Conservation (phyloP, 1,140 invertebrate species). For the Drosophila nigrodunni region DNA sequence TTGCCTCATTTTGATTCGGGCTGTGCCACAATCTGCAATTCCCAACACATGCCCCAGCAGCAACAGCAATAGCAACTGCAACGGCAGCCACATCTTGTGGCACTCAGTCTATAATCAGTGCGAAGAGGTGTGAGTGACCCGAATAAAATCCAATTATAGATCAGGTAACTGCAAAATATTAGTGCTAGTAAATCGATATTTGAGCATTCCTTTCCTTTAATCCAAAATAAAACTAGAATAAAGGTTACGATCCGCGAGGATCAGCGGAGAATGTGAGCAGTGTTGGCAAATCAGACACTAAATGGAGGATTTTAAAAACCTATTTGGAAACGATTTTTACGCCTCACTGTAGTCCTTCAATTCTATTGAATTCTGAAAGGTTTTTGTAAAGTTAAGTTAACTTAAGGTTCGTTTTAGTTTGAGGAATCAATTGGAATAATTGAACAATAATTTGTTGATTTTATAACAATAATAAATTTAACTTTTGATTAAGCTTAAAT, state of each 20-base stretch:
- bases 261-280: conserved; percentile 2
- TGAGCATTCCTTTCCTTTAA: conserved; percentile 1
- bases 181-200: conserved; percentile 28
- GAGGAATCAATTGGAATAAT: no score
- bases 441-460: no score
- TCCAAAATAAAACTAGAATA: background rate
- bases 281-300: no score
- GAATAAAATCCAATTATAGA: conserved; percentile 45
- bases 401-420: no score
- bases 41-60: conserved; percentile 4
- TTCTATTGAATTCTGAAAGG: no score
- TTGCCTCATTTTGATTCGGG: conserved; percentile 56
- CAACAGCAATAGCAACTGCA: conserved; percentile 1
- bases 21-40: conserved; percentile 28
- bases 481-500: no score
- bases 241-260: conserved; percentile 17
- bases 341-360: no score
- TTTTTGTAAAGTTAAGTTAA: no score
- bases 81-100: conserved; percentile 1
- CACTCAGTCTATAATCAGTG: conserved; percentile 35
- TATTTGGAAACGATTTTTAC: no score
- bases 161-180: conserved; percentile 24
- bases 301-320: no score
- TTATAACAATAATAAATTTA: no score
- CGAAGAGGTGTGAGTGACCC: conserved; percentile 70